phyloP scores from a whole-genome alignment of 2,797 vertebrate genomes.

The Anas capensis region DNA sequence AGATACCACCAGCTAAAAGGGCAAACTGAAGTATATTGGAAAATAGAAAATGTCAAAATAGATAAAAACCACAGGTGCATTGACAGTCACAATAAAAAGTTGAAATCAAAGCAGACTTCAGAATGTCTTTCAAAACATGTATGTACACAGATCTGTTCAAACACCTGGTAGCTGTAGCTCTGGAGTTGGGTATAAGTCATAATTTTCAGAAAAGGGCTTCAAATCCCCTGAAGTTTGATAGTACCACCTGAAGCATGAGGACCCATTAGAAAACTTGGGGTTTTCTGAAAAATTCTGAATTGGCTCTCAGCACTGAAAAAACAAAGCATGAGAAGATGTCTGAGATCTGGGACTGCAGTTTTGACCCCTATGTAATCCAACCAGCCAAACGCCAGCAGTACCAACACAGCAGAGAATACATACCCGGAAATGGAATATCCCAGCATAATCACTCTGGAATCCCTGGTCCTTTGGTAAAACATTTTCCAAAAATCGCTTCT shows the following conservation, averaged over 20 bases:
- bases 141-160: neutral
- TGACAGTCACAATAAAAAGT: neutral
- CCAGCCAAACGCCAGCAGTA: neutral
- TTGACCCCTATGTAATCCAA: neutral
- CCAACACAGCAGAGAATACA: neutral
- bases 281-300: neutral
- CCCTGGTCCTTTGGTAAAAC: conserved; percentile 79
- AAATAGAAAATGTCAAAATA: conserved; percentile 3
- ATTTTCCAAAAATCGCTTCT: conserved; percentile 62
- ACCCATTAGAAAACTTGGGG: neutral
- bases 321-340: neutral
- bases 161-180: neutral
- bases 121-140: neutral
- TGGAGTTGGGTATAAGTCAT: neutral
- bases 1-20: neutral
- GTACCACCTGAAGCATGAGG: neutral
- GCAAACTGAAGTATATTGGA: neutral
- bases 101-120: conserved; percentile 1
- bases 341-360: neutral
- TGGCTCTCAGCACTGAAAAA: neutral
- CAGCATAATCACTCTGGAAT: conserved; percentile 74
- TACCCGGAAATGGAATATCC: conserved; percentile 83
- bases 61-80: neutral
- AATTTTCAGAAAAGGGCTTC: neutral
- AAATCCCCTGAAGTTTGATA: neutral